Evolutionary conservation across 1,140 invertebrate species (phyloP).

Genomic region (Aplysia californica): DNA sequence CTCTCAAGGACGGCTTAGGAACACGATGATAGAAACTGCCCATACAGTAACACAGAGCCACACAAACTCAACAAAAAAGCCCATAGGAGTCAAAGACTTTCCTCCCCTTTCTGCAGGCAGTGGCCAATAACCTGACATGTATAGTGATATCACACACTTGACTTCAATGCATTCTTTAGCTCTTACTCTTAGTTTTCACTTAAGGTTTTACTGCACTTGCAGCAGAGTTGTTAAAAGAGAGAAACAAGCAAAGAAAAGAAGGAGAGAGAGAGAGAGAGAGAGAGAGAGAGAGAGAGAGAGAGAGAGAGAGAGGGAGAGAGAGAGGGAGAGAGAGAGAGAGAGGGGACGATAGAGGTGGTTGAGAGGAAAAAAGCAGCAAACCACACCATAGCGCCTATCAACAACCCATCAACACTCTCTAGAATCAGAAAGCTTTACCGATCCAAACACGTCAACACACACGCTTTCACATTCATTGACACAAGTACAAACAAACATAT

Average conservation of each 20-base stretch:
- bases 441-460: background rate
- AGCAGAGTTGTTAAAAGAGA: background rate
- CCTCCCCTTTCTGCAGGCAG: background rate
- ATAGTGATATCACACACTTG: too few species aligned
- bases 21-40: too few species aligned
- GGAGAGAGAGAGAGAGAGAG: slow-evolving; percentile 6
- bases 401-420: too few species aligned
- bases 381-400: too few species aligned
- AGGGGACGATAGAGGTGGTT: background rate
- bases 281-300: background rate
- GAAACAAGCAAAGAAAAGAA: background rate
- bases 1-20: too few species aligned
- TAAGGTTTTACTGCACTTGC: background rate
- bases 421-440: background rate
- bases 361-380: background rate
- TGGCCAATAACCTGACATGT: background rate
- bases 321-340: background rate
- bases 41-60: too few species aligned
- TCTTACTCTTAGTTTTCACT: background rate
- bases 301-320: background rate
- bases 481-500: background rate
- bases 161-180: too few species aligned
- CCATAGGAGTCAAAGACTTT: background rate
- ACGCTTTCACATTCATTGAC: background rate
- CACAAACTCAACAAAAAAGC: too few species aligned